A percentile compares a stretch with the other conserved stretches of the same genome.
These are phyloP conservation scores for Mixornis gularis DNA, from an alignment of 2,113 vertebrate species.

Conservation along the genomic window DNA sequence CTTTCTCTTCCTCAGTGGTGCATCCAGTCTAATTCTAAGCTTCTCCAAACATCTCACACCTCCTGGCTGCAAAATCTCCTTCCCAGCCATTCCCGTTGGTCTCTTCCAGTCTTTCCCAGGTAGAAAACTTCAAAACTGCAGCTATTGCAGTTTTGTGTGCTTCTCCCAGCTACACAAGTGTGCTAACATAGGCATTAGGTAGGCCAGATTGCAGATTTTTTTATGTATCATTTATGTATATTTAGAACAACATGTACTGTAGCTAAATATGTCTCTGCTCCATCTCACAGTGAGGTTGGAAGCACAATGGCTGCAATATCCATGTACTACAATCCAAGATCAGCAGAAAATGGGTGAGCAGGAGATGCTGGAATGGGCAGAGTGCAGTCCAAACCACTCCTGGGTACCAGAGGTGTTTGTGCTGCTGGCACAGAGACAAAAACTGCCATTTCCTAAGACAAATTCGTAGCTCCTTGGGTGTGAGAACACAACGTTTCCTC, in stretches of 20 bases:
- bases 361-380: background rate
- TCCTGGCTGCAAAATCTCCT: background rate
- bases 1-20: background rate
- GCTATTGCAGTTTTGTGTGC: background rate
- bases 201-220: slow-evolving; percentile 42
- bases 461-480: background rate
- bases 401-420: background rate
- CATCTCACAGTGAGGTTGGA: background rate
- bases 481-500: accelerated
- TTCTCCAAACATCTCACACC: background rate
- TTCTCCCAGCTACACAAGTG: slow-evolving; percentile 27
- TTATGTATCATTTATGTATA: slow-evolving; percentile 6
- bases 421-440: background rate
- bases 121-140: background rate
- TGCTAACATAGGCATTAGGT: slow-evolving; percentile 27
- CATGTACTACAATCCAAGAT: background rate
- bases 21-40: background rate
- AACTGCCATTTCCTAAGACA: background rate
- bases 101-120: background rate
- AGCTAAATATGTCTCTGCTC: slow-evolving; percentile 16
- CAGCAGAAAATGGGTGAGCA: background rate
- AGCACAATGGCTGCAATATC: background rate
- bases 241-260: slow-evolving; percentile 25
- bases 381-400: background rate
- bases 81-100: background rate